Evolutionary conservation across 2,888 invertebrate genomes (phyloP).

Genomic region (Crepidodera aurea): DNA sequence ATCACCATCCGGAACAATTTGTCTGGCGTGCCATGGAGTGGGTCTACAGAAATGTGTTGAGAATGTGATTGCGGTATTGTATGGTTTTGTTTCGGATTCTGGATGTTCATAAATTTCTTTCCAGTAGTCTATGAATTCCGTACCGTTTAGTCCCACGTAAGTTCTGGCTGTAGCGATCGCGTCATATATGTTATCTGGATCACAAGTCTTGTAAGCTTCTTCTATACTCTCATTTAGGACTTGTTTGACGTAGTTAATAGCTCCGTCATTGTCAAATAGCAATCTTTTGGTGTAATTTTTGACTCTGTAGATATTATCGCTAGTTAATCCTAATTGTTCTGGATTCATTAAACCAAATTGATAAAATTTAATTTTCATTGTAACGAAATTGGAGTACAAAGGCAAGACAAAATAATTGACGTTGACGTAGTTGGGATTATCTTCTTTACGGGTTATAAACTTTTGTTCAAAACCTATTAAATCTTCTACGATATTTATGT

Average conservation of each 20-base stretch:
- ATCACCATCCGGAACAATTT: conserved; percentile 4
- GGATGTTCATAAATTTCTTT: neutral
- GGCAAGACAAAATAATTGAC: neutral
- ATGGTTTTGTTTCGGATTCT: neutral
- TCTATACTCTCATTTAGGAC: neutral
- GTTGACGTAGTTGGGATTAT: neutral
- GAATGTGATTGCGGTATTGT: conserved; percentile 6
- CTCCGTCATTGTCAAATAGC: too few species aligned
- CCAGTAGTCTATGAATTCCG: conserved; percentile 1
- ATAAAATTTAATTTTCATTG: neutral
- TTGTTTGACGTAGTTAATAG: neutral
- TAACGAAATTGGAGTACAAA: neutral
- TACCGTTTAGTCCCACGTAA: neutral
- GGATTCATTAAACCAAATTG: neutral
- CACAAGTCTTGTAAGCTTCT: neutral
- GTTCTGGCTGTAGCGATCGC: neutral
- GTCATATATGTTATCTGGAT: neutral
- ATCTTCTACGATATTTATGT: neutral
- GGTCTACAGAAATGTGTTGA: conserved; percentile 8
- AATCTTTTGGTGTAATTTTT: too few species aligned
- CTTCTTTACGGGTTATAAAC: neutral
- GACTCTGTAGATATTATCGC: neutral
- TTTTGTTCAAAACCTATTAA: neutral
- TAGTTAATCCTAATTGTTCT: neutral
- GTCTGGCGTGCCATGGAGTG: conserved; percentile 8